Evolutionary conservation across 2,888 invertebrate genomes (phyloP), one percentile per base, ranked within the genome.

Genomic region (Drosophila cognata): DNA sequence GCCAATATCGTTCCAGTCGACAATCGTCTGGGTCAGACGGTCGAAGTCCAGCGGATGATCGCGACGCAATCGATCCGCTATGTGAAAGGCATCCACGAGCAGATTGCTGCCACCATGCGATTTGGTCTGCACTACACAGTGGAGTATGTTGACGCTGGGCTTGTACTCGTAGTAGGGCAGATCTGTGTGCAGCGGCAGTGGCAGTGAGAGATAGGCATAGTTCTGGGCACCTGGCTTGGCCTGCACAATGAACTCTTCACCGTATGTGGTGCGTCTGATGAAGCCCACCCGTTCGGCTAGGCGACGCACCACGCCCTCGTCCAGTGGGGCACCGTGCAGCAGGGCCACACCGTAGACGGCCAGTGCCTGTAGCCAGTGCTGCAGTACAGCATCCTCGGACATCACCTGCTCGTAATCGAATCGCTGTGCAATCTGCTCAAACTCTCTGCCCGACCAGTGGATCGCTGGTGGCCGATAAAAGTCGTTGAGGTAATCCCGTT

Each of bases 1-100:
- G 7, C 96, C 96, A 57, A 95, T 94, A 83, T 97, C 97, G 74
- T 94, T 95, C 96, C 96, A 97, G 91, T 96, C 96, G 0, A 97
- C 95, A 46, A 94, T 93, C 1, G 94, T 94, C 48, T 94, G 93
- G 0, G 95, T 94, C 31, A 97, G 92, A 0, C 95, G 91, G 55
- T 94, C 93, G 84, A 95, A 97, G 55, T 94, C 93, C 21, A 94
- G 92, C 0, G 95, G 94, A 79, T 95, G 92, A 57, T 94, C 92
- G 25, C 92, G 83, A 53, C 94, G 94, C 91, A 96, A 93, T 52
- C 95, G 94, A 65, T 95, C 92, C 0, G 96, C 96, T 8, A 95
- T 94, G 73, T 94, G 94, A 78, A 95, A 95, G 57, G 95, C 95
- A 86, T 97, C 97, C 0, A 95, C 94, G 0, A 97, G 93, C 29